Evolutionary conservation across 2,888 invertebrate species (phyloP), one percentile per base, ranked within the genome.

Genomic region (Lepidocyrtinus sp.): DNA sequence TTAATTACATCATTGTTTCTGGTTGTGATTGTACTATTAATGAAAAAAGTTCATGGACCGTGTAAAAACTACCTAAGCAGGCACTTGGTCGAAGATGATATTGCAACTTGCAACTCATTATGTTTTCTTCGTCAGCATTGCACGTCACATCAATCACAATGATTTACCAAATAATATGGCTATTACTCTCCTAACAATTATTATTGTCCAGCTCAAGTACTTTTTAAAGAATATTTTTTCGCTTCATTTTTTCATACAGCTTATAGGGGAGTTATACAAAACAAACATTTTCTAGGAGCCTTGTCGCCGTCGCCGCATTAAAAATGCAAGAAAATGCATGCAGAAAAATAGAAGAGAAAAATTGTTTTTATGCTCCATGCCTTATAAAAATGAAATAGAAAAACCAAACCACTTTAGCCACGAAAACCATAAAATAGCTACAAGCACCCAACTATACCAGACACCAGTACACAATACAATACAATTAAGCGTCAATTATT

Each of bases 101-200:
- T n/a, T n/a, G n/a, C n/a, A n/a, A n/a, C n/a, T n/a, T n/a, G n/a
- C n/a, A 61, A 61, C 12, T 19, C 61, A 22, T 61, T 61, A 9
- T 45, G 5, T 21, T 61, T 61, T 22, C 9, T 2, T n/a, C n/a
- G 12, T 21, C 24, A 50, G 12, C 50, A 69, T 69, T 55, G 70
- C 70, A 70, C 61, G 70, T 70, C 70, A 26, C 70, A 70, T 70
- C 70, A 61, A 70, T 69, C 46, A 69, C 55, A 69, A 45, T 36
- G 45, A 45, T 45, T 67, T 50, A 50, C 50, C n/a, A 36, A 50
- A 50, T 50, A 50, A 50, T 50, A 12, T n/a, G n/a, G n/a, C n/a
- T n/a, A n/a, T n/a, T n/a, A n/a, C n/a, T n/a, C n/a, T n/a, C n/a
- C n/a, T n/a, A n/a, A n/a, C n/a, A n/a, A n/a, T n/a, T n/a, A n/a